Conservation (phyloP, 2,113 vertebrate genomes). For the Epinephelus fuscoguttatus region DNA sequence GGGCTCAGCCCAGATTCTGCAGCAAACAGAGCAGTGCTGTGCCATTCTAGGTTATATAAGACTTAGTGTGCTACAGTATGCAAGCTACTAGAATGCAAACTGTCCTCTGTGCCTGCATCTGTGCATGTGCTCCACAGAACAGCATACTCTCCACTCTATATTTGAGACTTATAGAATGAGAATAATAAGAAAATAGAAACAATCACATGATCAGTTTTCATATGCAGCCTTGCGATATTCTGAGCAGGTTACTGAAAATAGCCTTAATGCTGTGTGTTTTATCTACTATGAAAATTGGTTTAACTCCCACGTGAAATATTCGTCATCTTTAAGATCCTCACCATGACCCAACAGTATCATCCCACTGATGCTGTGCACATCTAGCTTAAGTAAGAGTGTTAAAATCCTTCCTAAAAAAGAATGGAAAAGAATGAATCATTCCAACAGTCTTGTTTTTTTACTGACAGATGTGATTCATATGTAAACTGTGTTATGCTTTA, state of each 20-base stretch:
- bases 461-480: conserved; percentile 36
- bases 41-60: conserved; percentile 74
- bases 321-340: conserved; percentile 52
- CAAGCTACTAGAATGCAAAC: conserved; percentile 44
- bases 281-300: conserved; percentile 43
- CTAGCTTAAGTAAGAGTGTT: conserved; percentile 50
- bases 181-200: background rate
- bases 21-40: conserved; percentile 51
- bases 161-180: background rate
- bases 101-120: conserved; percentile 24
- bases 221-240: background rate
- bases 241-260: conserved; percentile 34
- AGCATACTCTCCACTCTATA: conserved; percentile 2
- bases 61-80: conserved; percentile 38
- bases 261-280: background rate
- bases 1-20: conserved; percentile 72
- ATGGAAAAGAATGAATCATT: conserved; percentile 19
- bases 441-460: conserved; percentile 3
- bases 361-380: conserved; percentile 32
- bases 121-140: conserved; percentile 18
- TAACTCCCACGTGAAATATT: conserved; percentile 49
- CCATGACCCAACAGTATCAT: conserved; percentile 34
- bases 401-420: conserved; percentile 38
- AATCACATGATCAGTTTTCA: conserved; percentile 5
- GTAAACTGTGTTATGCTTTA: conserved; percentile 39